Percentiles rank a stretch among this genome's conserved stretches.
Evolutionary conservation across 1,140 invertebrate genomes (phyloP).

Genomic region (Melanaphis sacchari): DNA sequence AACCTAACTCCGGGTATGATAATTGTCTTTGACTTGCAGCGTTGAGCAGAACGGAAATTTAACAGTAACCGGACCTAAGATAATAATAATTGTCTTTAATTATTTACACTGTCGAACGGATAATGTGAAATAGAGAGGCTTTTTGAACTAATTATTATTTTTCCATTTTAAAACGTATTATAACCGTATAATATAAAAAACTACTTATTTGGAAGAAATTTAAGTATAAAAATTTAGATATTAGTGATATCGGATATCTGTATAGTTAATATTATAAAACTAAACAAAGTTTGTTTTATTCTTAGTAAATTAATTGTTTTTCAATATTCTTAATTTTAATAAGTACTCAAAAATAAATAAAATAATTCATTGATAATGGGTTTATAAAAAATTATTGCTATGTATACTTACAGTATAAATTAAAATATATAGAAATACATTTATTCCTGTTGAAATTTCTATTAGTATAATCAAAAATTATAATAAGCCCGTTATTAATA

Average conservation of each 20-base stretch:
- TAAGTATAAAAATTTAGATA: neutral
- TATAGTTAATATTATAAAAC: no score
- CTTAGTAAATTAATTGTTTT: neutral
- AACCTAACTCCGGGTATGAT: neutral
- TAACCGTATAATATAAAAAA: neutral
- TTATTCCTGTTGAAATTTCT: no score
- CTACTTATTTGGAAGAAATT: neutral
- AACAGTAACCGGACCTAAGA: neutral
- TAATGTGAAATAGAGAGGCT: neutral
- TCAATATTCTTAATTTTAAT: no score
- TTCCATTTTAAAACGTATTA: neutral
- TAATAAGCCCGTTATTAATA: no score
- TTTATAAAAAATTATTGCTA: no score
- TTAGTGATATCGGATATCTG: neutral
- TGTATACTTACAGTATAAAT: neutral
- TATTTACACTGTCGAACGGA: neutral
- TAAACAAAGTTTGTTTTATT: neutral
- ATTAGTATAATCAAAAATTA: no score
- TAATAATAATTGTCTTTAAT: slow-evolving; percentile 9
- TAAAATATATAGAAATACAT: neutral
- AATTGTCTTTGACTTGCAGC: neutral
- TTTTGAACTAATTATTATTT: neutral
- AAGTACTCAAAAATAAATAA: neutral
- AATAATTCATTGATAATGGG: no score
- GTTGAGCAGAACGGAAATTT: neutral